Percentiles rank a stretch among this genome's conserved stretches.
phyloP scores from a whole-genome alignment of 2,888 invertebrate genomes.

The Stramonita haemastoma region DNA sequence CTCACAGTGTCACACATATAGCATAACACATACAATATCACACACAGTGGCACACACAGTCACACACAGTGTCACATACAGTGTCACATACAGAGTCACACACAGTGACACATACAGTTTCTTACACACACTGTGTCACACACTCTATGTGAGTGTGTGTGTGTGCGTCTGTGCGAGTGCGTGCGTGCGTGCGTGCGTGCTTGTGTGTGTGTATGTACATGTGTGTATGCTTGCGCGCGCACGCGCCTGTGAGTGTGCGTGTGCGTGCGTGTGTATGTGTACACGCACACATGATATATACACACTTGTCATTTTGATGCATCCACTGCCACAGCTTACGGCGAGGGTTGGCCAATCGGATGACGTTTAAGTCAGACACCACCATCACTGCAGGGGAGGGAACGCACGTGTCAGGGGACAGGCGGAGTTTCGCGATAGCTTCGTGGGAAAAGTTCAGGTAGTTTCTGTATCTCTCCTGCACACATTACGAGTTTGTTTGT shows the following conservation, averaged over 20 bases:
- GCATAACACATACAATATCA: neutral
- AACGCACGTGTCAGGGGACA: slow-evolving; percentile 1
- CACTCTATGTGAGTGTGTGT: too few species aligned
- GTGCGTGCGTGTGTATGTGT: neutral
- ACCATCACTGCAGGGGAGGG: slow-evolving; percentile 17
- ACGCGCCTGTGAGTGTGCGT: neutral
- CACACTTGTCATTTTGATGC: neutral
- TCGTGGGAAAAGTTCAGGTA: slow-evolving; percentile 25
- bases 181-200: neutral
- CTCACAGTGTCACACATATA: neutral
- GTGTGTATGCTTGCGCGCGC: slow-evolving; percentile 1
- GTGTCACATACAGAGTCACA: too few species aligned
- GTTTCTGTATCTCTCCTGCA: neutral
- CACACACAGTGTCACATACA: too few species aligned
- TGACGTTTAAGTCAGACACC: neutral
- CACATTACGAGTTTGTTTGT: too few species aligned
- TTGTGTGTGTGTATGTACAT: slow-evolving; percentile 7
- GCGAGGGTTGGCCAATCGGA: neutral
- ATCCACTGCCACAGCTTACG: neutral
- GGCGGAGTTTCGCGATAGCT: neutral
- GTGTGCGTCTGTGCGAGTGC: neutral
- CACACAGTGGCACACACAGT: neutral
- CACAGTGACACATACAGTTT: too few species aligned
- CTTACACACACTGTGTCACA: too few species aligned
- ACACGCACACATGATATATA: neutral